A percentile compares a stretch with the other conserved stretches of the same genome.
Conservation (phyloP, 2,113 vertebrate species). For the Vulpes ferrilata region DNA sequence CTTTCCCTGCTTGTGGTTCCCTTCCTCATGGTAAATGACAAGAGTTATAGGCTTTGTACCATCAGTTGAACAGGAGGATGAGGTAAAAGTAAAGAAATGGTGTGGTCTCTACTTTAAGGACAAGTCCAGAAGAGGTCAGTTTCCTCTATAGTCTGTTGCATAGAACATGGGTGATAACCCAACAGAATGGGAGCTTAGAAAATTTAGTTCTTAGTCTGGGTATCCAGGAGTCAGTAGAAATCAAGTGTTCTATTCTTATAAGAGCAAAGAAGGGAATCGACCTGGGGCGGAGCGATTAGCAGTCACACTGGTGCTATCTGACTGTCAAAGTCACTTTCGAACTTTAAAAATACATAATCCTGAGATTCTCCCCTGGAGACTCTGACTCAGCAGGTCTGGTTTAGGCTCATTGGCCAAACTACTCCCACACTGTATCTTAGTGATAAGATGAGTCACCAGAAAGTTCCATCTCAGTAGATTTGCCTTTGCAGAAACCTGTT, state of each 20-base stretch:
- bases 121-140: not conserved
- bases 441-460: constrained; percentile 32
- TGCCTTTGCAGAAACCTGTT: constrained; percentile 18
- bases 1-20: not conserved
- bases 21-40: not conserved
- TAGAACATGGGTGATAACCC: not conserved
- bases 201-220: not conserved
- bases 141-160: not conserved
- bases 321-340: not conserved
- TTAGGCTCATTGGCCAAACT: constrained; percentile 6
- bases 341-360: not conserved
- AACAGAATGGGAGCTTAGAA: not conserved
- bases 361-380: not conserved
- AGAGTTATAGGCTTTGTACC: not conserved
- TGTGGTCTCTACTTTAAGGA: not conserved
- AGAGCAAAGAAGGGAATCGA: not conserved
- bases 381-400: not conserved
- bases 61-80: not conserved
- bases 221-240: not conserved
- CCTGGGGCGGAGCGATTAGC: not conserved
- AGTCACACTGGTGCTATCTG: not conserved
- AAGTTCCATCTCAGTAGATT: constrained; percentile 45
- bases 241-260: not conserved
- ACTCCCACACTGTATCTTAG: not conserved
- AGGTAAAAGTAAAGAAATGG: not conserved